Base-by-base conservation (phyloP, 2,797 vertebrate species). In the Lindbergichthys nudifrons region DNA sequence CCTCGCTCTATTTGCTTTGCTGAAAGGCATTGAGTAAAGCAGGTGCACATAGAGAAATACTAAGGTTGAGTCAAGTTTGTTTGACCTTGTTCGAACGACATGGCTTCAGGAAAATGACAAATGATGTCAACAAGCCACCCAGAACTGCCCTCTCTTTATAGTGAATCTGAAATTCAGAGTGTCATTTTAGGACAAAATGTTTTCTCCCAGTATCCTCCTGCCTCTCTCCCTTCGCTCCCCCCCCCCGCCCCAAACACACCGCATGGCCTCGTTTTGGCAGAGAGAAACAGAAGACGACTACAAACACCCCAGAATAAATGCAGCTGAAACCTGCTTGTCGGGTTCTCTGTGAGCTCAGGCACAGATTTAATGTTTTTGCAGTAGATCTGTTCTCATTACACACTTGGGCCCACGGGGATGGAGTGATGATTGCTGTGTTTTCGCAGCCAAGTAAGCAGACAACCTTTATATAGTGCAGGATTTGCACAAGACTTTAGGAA, bases 371-470 rank as follows among this genome's bases (percentile, higher is more conserved):
- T 85, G 75, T 91, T 86, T 83, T 81, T 88, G 82, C 78, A 76
- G 66, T 76, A 76, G 85, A 89, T 89, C 73, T 86, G 83, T 85
- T 87, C 87, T 89, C 88, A 91, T 92, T 90, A 92, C 88, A 77
- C 86, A 88, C 72, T 73, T 43, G 67, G 80, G 77, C 82, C 88
- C 80, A 76, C 10, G n/a, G 86, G 90, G 83, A 81, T 21, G 32
- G 60, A 81, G 81, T 60, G 69, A 88, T 88, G 88, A 89, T 89
- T 87, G 78, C 81, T 87, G 70, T 74, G 85, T 78, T 47, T 86
- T 81, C 41, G 23, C 66, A 63, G 80, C 67, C 78, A 85, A 46
- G 64, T 71, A 61, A 68, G 65, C 79, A 79, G 78, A 78, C 74
- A 82, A 77, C 52, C 81, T 85, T 90, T 82, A 73, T 83, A 66